Evolutionary conservation across 2,113 vertebrate species (phyloP).

Genomic region (Pygathrix nemaeus): DNA sequence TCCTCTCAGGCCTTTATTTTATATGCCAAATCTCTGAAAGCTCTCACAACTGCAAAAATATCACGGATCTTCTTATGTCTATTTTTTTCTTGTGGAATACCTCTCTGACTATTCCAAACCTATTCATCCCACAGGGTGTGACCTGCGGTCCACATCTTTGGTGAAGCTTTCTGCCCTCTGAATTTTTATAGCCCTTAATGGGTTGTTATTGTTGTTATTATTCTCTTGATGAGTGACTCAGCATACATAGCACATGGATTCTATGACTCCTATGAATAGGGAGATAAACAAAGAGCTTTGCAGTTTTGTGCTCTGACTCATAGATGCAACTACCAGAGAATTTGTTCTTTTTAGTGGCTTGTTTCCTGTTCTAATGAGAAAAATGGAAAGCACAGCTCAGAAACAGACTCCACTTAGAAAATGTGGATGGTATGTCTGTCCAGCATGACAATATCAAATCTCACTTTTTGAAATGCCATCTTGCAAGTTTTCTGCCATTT

Average conservation of each 20-base stretch:
- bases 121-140: background rate
- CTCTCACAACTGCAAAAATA: background rate
- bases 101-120: background rate
- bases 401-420: background rate
- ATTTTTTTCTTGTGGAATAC: background rate
- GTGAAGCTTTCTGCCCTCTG: background rate
- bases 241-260: background rate
- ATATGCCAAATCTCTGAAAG: background rate
- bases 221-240: background rate
- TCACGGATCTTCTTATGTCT: background rate
- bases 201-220: background rate
- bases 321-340: background rate
- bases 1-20: background rate
- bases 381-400: background rate
- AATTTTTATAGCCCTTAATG: background rate
- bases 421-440: background rate
- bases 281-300: background rate
- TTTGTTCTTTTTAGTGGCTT: background rate
- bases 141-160: background rate
- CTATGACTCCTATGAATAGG: background rate
- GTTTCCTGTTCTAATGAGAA: background rate
- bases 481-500: background rate
- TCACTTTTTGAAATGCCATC: background rate
- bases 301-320: background rate
- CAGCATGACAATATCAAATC: background rate